Evolutionary conservation across 2,113 vertebrate species (phyloP), one percentile per base, ranked within the genome.

Genomic region (Dryoscopus gambensis): DNA sequence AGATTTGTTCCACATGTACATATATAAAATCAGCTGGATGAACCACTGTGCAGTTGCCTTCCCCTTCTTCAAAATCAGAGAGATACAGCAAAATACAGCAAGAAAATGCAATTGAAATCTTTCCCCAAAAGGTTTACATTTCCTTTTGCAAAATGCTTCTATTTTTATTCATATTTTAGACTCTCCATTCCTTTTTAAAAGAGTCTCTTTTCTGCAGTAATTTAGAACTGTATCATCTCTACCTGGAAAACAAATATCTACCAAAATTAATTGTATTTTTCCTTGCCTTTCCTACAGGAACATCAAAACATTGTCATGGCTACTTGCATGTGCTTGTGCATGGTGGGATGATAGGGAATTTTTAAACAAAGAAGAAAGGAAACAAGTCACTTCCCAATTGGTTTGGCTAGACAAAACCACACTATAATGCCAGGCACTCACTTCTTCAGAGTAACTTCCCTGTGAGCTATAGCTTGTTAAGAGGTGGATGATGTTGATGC

Each of bases 401-500:
- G 8, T 39, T 28, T 52, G 27, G 19, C 53, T 30, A 13, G 39
- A 14, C 42, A 57, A 75, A 77, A 40, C 31, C n/a, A 62, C 37
- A 10, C 24, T 5, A 1, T 18, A 23, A 50, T 10, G 13, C 4
- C 16, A 22, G 2, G 10, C 8, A 11, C 28, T 78, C 11, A 2
- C 19, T 70, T 52, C 60, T 74, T 27, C 27, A 3, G 17, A 46
- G 35, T 12, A 35, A 35, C 16, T 42, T 17, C 23, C 20, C 22
- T 3, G 6, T 4, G 80, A 49, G 14, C 2, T 46, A 44, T 2
- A 68, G 21, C 42, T 79, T 22, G 39, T 46, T 7, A 30, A 47
- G 22, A 22, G 20, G 16, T 11, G 5, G 49, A 10, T 44, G 59
- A 14, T 21, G 13, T 1, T 31, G 62, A 15, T 31, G 25, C 20